A percentile compares a stretch with the other conserved stretches of the same genome.
Evolutionary conservation across 2,888 invertebrate genomes (phyloP).

Genomic region (Oligia strigilis): DNA sequence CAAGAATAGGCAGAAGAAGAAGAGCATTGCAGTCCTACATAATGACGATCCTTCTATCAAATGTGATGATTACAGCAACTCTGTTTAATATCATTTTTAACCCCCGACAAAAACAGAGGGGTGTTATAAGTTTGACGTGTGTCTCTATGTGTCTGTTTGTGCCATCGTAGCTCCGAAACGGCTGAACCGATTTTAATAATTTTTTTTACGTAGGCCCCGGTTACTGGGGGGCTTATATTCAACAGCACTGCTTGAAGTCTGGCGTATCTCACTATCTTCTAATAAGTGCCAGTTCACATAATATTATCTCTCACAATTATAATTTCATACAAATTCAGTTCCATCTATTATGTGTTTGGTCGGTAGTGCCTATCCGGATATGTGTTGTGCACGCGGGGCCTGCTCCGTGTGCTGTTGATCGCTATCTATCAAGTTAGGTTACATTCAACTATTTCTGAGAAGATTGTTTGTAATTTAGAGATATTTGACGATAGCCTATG

Average conservation of each 20-base stretch:
- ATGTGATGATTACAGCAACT: too few species aligned
- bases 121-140: too few species aligned
- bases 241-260: background rate
- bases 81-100: too few species aligned
- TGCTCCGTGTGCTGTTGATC: too few species aligned
- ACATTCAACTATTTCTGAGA: conserved; percentile 4
- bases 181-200: too few species aligned
- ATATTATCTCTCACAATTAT: too few species aligned
- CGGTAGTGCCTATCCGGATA: background rate
- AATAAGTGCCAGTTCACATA: background rate
- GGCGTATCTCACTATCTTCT: too few species aligned
- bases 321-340: conserved; percentile 1
- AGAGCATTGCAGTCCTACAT: background rate
- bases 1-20: background rate
- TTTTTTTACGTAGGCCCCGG: too few species aligned
- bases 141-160: too few species aligned
- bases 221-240: background rate
- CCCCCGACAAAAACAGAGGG: too few species aligned
- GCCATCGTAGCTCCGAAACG: too few species aligned
- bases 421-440: background rate
- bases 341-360: background rate
- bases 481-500: background rate
- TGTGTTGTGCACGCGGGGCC: background rate
- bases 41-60: too few species aligned
- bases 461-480: background rate